phyloP scores from a whole-genome alignment of 1,140 invertebrate genomes.

The Tyrophagus putrescentiae region DNA sequence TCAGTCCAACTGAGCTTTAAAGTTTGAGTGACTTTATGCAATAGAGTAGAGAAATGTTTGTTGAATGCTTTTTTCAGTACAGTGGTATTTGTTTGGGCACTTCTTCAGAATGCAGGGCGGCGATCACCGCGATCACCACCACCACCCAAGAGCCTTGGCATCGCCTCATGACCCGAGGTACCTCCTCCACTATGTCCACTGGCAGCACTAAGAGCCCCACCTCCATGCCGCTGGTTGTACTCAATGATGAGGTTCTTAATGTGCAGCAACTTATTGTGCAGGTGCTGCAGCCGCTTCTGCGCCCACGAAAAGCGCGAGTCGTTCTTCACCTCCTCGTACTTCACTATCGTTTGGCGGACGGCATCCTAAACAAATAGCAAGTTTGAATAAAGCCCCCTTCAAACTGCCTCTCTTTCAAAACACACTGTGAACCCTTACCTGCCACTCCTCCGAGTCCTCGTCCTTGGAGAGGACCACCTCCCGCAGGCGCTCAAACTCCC shows the following conservation, averaged over 20 bases:
- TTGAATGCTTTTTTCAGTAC: no score
- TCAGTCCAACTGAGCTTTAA: no score
- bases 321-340: slow-evolving; percentile 60
- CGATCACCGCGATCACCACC: no score
- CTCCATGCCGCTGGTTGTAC: slow-evolving; percentile 43
- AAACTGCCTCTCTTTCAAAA: background rate
- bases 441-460: slow-evolving; percentile 38
- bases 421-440: slow-evolving; percentile 32
- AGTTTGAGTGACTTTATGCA: no score
- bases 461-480: slow-evolving; percentile 42
- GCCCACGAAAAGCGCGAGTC: slow-evolving; percentile 52
- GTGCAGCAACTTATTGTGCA: slow-evolving; percentile 74
- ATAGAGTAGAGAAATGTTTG: no score
- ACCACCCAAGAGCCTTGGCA: no score
- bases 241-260: slow-evolving; percentile 70
- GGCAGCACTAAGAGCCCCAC: no score
- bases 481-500: slow-evolving; percentile 56
- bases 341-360: slow-evolving; percentile 55
- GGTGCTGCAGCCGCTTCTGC: slow-evolving; percentile 59
- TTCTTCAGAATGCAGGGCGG: no score
- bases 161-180: no score
- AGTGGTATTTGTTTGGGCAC: no score
- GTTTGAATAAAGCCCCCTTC: background rate
- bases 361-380: slow-evolving; percentile 41
- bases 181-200: no score